phyloP scores from a whole-genome alignment of 2,113 vertebrate genomes.

The Zosterops borbonicus region DNA sequence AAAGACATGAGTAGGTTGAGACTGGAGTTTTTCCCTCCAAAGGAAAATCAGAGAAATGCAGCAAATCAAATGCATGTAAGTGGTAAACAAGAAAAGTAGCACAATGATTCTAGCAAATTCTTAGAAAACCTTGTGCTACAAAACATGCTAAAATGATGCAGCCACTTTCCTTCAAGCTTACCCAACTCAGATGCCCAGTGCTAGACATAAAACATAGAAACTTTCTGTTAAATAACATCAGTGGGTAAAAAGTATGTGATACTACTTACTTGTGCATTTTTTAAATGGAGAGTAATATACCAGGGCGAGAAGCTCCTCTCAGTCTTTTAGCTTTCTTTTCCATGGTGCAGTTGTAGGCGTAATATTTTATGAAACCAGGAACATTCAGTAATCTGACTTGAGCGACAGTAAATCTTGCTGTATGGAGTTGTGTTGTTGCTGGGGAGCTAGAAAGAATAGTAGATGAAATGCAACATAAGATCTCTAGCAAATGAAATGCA shows the following conservation, averaged over 20 bases:
- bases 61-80: not conserved
- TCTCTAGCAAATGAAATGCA: not conserved
- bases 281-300: not conserved
- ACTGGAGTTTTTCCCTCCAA: not conserved
- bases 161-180: not conserved
- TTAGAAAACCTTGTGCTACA: not conserved
- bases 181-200: not conserved
- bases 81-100: not conserved
- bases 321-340: not conserved
- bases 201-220: not conserved
- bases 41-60: not conserved
- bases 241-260: not conserved
- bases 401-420: not conserved
- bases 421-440: not conserved
- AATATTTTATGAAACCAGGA: not conserved
- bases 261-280: not conserved
- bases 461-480: not conserved
- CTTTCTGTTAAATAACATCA: not conserved
- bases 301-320: not conserved
- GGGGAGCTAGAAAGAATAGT: not conserved
- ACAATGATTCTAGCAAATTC: not conserved
- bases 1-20: not conserved
- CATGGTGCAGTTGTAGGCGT: not conserved
- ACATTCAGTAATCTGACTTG: not conserved
- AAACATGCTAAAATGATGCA: not conserved